These are phyloP conservation scores for Meteorus colon DNA, from an alignment of 2,888 invertebrate species.

Conservation along the genomic window DNA sequence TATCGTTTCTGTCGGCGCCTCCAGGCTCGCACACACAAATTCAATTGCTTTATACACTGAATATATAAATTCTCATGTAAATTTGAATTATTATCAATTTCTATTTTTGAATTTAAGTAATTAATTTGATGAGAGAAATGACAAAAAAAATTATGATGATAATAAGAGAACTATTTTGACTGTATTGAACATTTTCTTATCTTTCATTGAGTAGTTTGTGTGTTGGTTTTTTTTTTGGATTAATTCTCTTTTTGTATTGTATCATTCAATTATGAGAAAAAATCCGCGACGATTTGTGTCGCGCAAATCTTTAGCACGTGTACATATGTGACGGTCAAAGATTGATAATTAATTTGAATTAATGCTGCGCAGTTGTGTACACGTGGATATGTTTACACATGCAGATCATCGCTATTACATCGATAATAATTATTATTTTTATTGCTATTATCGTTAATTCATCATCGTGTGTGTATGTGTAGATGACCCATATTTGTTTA, in stretches of 20 bases:
- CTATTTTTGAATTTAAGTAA: too few relatives aligned
- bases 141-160: neutral
- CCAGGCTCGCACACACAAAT: constrained; percentile 19
- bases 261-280: too few relatives aligned
- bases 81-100: too few relatives aligned
- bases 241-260: neutral
- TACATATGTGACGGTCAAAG: neutral
- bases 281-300: too few relatives aligned
- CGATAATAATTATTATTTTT: neutral
- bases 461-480: neutral
- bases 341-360: neutral
- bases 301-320: neutral
- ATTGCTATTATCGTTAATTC: neutral
- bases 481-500: neutral
- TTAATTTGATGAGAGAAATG: neutral
- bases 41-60: neutral
- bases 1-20: constrained; percentile 41
- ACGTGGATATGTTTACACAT: neutral
- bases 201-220: constrained; percentile 35
- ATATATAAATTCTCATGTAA: too few relatives aligned
- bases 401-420: too few relatives aligned
- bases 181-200: constrained; percentile 1
- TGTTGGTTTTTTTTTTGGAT: neutral
- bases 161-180: neutral
- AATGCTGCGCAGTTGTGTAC: constrained; percentile 3